A percentile compares a stretch with the other conserved stretches of the same genome.
Conservation (phyloP, 23 tunicate genomes). For the Phallusia fumigata region DNA sequence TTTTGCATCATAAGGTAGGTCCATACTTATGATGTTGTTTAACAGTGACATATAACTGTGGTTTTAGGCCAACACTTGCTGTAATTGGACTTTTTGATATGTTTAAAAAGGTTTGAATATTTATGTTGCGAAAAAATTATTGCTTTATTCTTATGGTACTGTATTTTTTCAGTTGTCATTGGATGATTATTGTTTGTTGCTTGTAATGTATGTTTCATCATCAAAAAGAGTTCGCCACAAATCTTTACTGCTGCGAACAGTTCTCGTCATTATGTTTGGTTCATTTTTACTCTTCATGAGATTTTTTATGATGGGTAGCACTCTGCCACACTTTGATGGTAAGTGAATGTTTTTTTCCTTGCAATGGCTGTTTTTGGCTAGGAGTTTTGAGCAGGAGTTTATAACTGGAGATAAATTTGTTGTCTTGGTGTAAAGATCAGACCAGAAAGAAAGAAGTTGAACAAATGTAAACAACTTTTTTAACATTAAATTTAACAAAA, state of each 20-base stretch:
- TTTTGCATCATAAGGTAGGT: constrained; percentile 58
- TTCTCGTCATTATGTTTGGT: constrained; percentile 20
- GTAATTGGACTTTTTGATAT: neutral
- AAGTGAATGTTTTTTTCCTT: neutral
- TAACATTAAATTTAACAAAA: constrained; percentile 5
- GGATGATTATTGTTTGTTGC: constrained; percentile 56
- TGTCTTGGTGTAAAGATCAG: too few species aligned
- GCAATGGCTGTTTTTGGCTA: too few species aligned
- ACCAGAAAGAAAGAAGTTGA: neutral
- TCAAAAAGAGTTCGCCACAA: constrained; percentile 26
- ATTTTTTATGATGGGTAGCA: constrained; percentile 47
- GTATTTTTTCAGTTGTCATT: constrained; percentile 33
- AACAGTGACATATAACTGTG: neutral
- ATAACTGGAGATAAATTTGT: too few species aligned
- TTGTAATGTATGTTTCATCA: constrained; percentile 17
- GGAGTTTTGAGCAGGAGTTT: too few species aligned
- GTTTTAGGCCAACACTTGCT: neutral
- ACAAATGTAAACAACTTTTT: neutral
- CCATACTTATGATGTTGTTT: too few species aligned
- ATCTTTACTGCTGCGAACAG: constrained; percentile 18
- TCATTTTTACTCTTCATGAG: constrained; percentile 29
- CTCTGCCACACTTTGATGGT: constrained; percentile 74
- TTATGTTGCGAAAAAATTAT: too few species aligned
- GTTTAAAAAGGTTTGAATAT: too few species aligned
- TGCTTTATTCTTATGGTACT: too few species aligned